A percentile compares a stretch with the other conserved stretches of the same genome.
Conservation (phyloP, 2,797 vertebrate genomes). For the Chiloscyllium punctatum region DNA sequence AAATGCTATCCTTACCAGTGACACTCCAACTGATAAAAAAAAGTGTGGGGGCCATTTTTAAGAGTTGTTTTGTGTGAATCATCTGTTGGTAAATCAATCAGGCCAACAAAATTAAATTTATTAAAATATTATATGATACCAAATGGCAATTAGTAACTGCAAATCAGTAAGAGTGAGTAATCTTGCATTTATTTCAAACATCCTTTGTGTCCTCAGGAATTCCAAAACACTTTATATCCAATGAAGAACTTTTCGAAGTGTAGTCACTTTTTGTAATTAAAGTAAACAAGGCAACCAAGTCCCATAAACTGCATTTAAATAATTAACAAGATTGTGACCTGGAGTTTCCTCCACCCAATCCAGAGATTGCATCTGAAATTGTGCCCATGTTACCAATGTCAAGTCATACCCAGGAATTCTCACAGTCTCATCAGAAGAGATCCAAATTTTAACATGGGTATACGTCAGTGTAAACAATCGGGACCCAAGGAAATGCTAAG, state of each 20-base stretch:
- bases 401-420: neutral
- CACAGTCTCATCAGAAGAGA: neutral
- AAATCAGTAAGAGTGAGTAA: neutral
- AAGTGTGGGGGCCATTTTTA: neutral
- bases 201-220: neutral
- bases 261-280: neutral
- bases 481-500: neutral
- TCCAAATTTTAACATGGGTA: neutral
- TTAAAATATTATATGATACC: neutral
- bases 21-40: neutral
- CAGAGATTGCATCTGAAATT: neutral
- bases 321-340: neutral
- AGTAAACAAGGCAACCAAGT: neutral
- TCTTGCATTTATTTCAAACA: neutral
- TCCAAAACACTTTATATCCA: neutral
- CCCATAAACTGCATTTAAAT: neutral
- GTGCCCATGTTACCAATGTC: neutral
- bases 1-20: too few relatives aligned
- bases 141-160: neutral
- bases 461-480: neutral
- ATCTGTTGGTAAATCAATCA: neutral
- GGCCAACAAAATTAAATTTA: neutral
- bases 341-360: neutral
- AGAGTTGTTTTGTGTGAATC: neutral
- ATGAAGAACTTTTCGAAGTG: neutral